A percentile compares a stretch with the other conserved stretches of the same genome.
These are phyloP conservation scores for Xyrichtys novacula DNA, from an alignment of 2,797 vertebrate genomes.

Conservation along the genomic window DNA sequence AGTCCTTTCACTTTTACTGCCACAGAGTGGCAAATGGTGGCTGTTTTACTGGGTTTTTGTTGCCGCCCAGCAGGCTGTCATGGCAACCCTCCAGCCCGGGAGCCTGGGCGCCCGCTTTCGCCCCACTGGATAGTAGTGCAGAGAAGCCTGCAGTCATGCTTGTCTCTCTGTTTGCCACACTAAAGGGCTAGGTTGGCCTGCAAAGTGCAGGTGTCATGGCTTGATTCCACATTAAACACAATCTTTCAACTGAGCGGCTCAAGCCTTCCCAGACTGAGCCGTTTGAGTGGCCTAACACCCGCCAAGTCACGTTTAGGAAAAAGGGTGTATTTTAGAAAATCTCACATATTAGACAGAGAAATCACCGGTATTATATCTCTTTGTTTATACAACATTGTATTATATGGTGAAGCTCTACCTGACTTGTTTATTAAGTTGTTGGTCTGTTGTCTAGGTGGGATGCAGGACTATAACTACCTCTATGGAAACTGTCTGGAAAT, in stretches of 20 bases:
- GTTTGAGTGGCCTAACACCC: not conserved
- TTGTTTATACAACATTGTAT: not conserved
- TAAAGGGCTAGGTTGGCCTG: constrained; percentile 6
- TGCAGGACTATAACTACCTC: constrained; percentile 99
- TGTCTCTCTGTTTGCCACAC: constrained; percentile 45
- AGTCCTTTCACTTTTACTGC: constrained; percentile 23
- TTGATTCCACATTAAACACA: constrained; percentile 51
- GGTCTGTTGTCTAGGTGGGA: constrained; percentile 88
- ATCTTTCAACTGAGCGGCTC: constrained; percentile 17
- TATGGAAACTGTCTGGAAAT: constrained; percentile 96
- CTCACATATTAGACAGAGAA: not conserved
- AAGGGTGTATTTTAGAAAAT: no score
- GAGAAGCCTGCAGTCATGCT: constrained; percentile 26
- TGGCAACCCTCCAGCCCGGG: constrained; percentile 56
- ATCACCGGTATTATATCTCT: not conserved
- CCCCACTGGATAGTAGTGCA: constrained; percentile 27
- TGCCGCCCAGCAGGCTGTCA: constrained; percentile 43
- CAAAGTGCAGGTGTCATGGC: constrained; percentile 42
- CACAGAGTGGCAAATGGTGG: constrained; percentile 22
- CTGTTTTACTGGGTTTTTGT: constrained; percentile 57
- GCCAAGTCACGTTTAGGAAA: no score
- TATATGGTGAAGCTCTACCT: not conserved
- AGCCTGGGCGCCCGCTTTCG: constrained; percentile 33
- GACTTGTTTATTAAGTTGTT: constrained; percentile 22
- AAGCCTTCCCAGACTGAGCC: not conserved